These are phyloP conservation scores for Hanleya hanleyi DNA, from an alignment of 2,888 invertebrate species.

Conservation along the genomic window DNA sequence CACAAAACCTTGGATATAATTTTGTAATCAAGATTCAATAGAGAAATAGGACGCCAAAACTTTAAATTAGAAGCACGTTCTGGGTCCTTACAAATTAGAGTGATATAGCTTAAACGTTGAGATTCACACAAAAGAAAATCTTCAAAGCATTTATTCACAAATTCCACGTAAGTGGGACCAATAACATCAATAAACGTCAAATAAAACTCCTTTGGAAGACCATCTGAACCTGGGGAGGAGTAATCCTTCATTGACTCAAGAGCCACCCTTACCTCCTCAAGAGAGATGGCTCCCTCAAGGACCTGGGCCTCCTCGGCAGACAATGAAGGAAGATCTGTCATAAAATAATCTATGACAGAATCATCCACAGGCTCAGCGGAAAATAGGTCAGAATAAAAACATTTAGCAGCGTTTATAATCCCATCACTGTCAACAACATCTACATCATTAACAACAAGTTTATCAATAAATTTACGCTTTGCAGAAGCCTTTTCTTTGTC, in stretches of 20 bases:
- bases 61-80: neutral
- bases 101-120: neutral
- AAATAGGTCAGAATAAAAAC: neutral
- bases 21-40: neutral
- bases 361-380: neutral
- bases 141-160: neutral
- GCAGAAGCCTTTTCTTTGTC: neutral
- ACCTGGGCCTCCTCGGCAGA: neutral
- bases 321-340: conserved; percentile 1
- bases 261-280: neutral
- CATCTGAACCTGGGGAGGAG: neutral
- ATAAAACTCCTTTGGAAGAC: neutral
- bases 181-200: neutral
- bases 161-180: neutral
- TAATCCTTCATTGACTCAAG: neutral
- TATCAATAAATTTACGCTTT: neutral
- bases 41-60: neutral
- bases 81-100: neutral
- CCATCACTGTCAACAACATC: neutral
- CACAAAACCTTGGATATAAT: neutral
- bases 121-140: neutral
- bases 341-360: neutral
- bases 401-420: neutral
- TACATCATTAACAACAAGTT: neutral
- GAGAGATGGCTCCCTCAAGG: neutral